Percentiles rank a stretch among this genome's conserved stretches.
phyloP scores from a whole-genome alignment of 2,888 invertebrate genomes.

The Mamestra brassicae region DNA sequence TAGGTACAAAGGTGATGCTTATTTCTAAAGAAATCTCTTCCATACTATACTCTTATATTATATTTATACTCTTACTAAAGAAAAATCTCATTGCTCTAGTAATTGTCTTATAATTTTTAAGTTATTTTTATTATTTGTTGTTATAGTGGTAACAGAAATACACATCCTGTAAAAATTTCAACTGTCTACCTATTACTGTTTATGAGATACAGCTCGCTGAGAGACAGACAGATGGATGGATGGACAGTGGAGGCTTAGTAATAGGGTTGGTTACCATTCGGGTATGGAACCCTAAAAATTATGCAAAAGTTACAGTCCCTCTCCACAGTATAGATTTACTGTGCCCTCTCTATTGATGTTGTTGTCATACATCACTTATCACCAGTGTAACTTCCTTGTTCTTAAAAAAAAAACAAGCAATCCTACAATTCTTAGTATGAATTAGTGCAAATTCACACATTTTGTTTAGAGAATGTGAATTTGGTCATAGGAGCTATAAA shows the following conservation, averaged over 20 bases:
- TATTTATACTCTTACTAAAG: background rate
- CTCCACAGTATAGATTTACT: no score
- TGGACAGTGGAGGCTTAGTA: no score
- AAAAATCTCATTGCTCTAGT: background rate
- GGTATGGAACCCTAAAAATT: background rate
- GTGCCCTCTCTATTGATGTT: background rate
- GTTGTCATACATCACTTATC: background rate
- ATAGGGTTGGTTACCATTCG: no score
- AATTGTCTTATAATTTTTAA: background rate
- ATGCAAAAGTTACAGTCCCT: background rate
- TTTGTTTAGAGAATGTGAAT: slow-evolving; percentile 51
- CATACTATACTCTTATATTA: no score
- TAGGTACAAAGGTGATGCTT: no score
- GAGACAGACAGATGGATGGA: no score
- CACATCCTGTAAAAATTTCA: no score
- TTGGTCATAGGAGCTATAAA: slow-evolving; percentile 44
- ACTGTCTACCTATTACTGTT: no score
- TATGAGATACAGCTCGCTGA: no score
- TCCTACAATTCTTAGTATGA: slow-evolving; percentile 9
- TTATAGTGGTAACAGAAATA: no score
- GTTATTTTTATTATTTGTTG: no score
- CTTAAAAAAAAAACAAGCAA: background rate
- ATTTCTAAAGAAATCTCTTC: no score
- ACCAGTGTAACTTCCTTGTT: slow-evolving; percentile 17
- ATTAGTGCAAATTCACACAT: slow-evolving; percentile 48